Base-by-base conservation (phyloP, 1,140 invertebrate species). In the Anastrepha ludens region DNA sequence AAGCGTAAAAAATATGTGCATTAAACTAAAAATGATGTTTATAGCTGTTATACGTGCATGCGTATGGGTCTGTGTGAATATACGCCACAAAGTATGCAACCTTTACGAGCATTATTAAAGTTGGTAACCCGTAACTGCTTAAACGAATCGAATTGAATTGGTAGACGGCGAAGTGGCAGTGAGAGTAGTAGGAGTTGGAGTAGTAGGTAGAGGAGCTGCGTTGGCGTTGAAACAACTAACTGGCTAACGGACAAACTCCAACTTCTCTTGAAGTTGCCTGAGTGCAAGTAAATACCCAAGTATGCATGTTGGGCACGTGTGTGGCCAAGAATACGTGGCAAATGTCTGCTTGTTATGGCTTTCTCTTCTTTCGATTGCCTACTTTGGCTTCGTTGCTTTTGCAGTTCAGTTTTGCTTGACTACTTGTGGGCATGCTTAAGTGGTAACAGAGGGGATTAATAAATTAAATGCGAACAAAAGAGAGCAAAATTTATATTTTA, bases 51-150 rank as follows among this genome's bases (percentile, higher is more conserved):
- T 29, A 29, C 1, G 29, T 29, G 29, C 29, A 29, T 29, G 29
- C 29, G 29, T 29, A 29, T 29, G 29, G 0, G 29, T 29, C 0
- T 29, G 29, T 29, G 29, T 29, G 8, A 29, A 41, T 67, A 41
- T 15, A 29, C 65, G 1, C 65, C 65, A 67, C 39, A 67, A 67
- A 67, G 65, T 67, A 67, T 67, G 65, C 65, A 67, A 67, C 29
- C 13, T 67, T 41, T 67, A 41, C 29, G 65, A 2, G 29, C 65
- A 6, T 41, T 41, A 67, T 67, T 67, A 67, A 3, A 11, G 29
- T 15, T 67, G 39, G 65, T 11, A 67, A 15, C 65, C 39, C 20
- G 4, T 41, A 3, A 29, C 29, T 67, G 65, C 29, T 67, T 41
- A 67, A 67, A 67, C 39, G 29, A 39, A 67, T 39, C 13, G 29